These are phyloP conservation scores for Siniperca undulata DNA, from an alignment of 2,797 vertebrate genomes.

Conservation along the genomic window DNA sequence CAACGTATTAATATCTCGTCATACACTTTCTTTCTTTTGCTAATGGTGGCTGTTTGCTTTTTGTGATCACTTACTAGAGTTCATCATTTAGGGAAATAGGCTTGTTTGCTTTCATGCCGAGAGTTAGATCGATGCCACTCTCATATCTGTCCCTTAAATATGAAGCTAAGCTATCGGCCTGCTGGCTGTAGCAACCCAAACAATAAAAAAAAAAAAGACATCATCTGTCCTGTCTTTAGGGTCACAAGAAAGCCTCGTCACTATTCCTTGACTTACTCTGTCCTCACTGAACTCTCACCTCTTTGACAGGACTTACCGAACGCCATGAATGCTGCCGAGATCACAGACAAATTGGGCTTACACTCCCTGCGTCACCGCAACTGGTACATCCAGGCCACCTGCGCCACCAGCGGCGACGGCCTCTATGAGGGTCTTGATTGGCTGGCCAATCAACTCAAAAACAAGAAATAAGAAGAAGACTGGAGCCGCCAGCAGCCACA, in stretches of 20 bases:
- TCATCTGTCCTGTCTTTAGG: neutral
- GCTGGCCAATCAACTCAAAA: slow-evolving; percentile 98
- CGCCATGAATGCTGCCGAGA: slow-evolving; percentile 97
- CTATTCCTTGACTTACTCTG: neutral
- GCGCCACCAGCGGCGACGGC: slow-evolving; percentile 96
- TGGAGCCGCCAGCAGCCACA: slow-evolving; percentile 42
- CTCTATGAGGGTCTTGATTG: slow-evolving; percentile 98
- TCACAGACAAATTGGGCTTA: slow-evolving; percentile 97
- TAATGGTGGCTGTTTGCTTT: too few species aligned
- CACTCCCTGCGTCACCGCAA: slow-evolving; percentile 96
- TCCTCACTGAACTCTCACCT: slow-evolving; percentile 25
- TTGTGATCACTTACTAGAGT: too few species aligned
- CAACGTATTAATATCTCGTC: too few species aligned
- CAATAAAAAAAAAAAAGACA: neutral
- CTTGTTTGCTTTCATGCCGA: neutral
- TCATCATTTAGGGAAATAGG: too few species aligned
- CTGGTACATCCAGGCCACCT: slow-evolving; percentile 99
- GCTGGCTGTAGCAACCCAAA: neutral
- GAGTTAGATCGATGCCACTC: neutral
- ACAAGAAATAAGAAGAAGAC: slow-evolving; percentile 91
- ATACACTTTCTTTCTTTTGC: too few species aligned
- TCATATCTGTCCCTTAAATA: neutral
- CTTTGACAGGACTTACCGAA: slow-evolving; percentile 93
- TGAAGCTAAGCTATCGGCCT: neutral
- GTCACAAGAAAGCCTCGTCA: neutral